Conservation (phyloP, 2,888 invertebrate species). For the Piscicola geometra region DNA sequence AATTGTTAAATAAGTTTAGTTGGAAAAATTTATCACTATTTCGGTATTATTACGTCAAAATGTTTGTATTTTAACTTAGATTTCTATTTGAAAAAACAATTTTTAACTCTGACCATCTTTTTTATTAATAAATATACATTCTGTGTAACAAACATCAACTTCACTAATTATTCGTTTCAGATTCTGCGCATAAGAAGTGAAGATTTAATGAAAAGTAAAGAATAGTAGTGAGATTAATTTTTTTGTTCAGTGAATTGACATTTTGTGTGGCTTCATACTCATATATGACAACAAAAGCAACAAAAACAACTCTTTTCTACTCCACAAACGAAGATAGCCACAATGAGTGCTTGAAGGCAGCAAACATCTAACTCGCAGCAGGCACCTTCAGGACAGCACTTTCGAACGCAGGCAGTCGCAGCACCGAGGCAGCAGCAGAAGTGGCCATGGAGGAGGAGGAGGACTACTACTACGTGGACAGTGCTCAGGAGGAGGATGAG, state of each 20-base stretch:
- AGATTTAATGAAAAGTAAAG: conserved; percentile 9
- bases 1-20: neutral
- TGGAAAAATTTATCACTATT: neutral
- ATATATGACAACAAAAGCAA: too few relatives aligned
- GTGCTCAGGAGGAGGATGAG: conserved; percentile 12
- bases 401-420: too few relatives aligned
- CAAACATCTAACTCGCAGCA: too few relatives aligned
- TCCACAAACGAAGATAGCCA: too few relatives aligned
- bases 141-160: conserved; percentile 1
- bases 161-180: neutral
- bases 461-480: conserved; percentile 26
- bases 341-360: too few relatives aligned
- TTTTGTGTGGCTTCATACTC: neutral
- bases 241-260: conserved; percentile 7
- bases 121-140: conserved; percentile 4
- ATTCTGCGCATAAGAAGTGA: neutral
- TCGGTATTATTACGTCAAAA: conserved; percentile 15
- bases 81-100: neutral
- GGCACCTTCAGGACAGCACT: too few relatives aligned
- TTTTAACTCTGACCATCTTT: neutral
- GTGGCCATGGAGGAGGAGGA: conserved; percentile 23
- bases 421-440: too few relatives aligned
- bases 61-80: conserved; percentile 4
- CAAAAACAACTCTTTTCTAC: too few relatives aligned
- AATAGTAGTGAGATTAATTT: neutral